phyloP scores from a whole-genome alignment of 2,113 vertebrate genomes.

The Trematomus loennbergii region DNA sequence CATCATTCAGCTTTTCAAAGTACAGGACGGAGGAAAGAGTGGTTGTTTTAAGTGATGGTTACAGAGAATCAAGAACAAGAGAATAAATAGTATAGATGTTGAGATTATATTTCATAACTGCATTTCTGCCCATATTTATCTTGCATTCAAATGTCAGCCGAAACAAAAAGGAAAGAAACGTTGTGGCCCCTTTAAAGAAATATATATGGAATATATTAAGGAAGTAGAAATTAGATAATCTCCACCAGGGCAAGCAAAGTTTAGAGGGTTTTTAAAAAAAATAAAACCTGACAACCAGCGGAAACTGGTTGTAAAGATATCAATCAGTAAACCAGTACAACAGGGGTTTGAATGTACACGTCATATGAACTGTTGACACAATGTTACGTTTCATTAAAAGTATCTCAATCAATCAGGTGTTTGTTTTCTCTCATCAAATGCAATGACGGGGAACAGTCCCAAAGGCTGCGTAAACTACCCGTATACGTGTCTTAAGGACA shows the following conservation, averaged over 20 bases:
- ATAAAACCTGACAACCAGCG: no score
- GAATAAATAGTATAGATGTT: background rate
- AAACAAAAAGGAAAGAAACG: conserved; percentile 42
- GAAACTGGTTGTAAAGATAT: conserved; percentile 31
- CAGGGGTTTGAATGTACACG: conserved; percentile 9
- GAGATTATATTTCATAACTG: background rate
- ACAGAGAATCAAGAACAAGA: background rate
- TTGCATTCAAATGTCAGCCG: conserved; percentile 12
- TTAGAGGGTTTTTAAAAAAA: conserved; percentile 42
- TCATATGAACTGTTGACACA: conserved; percentile 39
- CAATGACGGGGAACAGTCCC: conserved; percentile 55
- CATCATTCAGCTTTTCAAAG: conserved; percentile 55
- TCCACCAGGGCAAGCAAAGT: conserved; percentile 47
- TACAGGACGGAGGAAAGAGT: conserved; percentile 16
- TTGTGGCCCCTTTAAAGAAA: conserved; percentile 38
- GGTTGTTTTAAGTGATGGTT: conserved; percentile 22
- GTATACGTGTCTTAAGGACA: conserved; percentile 23
- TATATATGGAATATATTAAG: conserved; percentile 27
- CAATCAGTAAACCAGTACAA: conserved; percentile 32
- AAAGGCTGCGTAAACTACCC: conserved; percentile 47
- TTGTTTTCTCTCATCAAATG: conserved; percentile 69
- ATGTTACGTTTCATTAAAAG: conserved; percentile 48
- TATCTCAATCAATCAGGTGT: conserved; percentile 60
- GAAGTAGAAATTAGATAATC: conserved; percentile 62
- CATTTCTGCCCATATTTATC: conserved; percentile 9